Conservation (phyloP, 2,113 vertebrate species). For the Cricetomys ansorgei region DNA sequence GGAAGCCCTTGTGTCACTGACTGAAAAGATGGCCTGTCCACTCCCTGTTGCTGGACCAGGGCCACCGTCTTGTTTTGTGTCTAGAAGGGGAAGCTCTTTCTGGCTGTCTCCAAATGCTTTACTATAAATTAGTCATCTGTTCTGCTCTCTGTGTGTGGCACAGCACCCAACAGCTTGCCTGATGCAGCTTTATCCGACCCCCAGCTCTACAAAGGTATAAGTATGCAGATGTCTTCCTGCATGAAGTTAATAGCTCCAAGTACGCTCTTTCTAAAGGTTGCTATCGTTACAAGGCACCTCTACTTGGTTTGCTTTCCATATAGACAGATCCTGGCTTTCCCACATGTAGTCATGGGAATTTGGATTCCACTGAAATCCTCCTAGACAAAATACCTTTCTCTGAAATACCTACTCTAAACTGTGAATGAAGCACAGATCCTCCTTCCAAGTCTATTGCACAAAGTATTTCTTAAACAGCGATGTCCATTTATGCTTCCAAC, state of each 20-base stretch:
- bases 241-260: background rate
- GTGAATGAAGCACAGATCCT: conserved; percentile 2
- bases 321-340: background rate
- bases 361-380: background rate
- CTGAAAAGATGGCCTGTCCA: background rate
- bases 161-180: background rate
- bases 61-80: background rate
- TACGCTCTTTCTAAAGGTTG: background rate
- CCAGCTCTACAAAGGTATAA: accelerated
- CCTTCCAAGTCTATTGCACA: background rate
- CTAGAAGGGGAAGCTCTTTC: background rate
- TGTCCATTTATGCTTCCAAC: background rate
- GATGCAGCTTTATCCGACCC: background rate
- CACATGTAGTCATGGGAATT: background rate
- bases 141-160: background rate
- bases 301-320: background rate
- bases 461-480: background rate
- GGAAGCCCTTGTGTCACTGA: background rate
- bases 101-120: background rate
- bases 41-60: background rate
- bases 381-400: conserved; percentile 17
- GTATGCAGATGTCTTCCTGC: background rate
- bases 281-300: background rate
- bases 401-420: background rate
- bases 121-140: background rate